Percentiles rank a stretch among this genome's conserved stretches.
These are phyloP conservation scores for Eustalomyia histrio DNA, from an alignment of 2,888 invertebrate genomes.

Conservation along the genomic window DNA sequence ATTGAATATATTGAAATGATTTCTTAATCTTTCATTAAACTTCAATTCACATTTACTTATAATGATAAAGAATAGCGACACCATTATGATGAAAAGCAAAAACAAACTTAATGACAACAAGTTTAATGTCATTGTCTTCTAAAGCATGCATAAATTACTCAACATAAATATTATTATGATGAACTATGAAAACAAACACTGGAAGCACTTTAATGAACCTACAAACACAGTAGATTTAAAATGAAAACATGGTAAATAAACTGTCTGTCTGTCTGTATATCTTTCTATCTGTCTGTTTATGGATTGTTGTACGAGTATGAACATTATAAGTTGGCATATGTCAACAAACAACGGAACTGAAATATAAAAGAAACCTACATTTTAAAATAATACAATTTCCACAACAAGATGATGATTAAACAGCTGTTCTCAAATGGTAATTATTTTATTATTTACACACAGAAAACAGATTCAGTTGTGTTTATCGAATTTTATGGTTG, in stretches of 20 bases:
- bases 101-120: constrained; percentile 41
- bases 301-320: background rate
- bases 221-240: constrained; percentile 3
- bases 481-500: too few relatives aligned
- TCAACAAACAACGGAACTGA: constrained; percentile 51
- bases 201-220: constrained; percentile 15
- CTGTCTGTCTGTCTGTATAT: background rate
- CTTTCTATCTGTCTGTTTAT: background rate
- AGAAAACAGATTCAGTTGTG: too few relatives aligned
- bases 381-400: constrained; percentile 49
- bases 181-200: constrained; percentile 12
- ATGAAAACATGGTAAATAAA: constrained; percentile 12
- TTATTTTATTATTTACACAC: too few relatives aligned
- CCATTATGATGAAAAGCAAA: constrained; percentile 1
- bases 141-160: constrained; percentile 47
- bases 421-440: background rate
- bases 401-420: constrained; percentile 7
- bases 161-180: constrained; percentile 14
- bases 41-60: background rate
- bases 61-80: constrained; percentile 8
- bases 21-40: too few relatives aligned
- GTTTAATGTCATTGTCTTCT: constrained; percentile 54
- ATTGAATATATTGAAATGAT: too few relatives aligned
- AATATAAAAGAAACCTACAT: constrained; percentile 42
- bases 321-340: background rate